Evolutionary conservation across 1,140 invertebrate genomes (phyloP).

Genomic region (Tyrophagus putrescentiae): DNA sequence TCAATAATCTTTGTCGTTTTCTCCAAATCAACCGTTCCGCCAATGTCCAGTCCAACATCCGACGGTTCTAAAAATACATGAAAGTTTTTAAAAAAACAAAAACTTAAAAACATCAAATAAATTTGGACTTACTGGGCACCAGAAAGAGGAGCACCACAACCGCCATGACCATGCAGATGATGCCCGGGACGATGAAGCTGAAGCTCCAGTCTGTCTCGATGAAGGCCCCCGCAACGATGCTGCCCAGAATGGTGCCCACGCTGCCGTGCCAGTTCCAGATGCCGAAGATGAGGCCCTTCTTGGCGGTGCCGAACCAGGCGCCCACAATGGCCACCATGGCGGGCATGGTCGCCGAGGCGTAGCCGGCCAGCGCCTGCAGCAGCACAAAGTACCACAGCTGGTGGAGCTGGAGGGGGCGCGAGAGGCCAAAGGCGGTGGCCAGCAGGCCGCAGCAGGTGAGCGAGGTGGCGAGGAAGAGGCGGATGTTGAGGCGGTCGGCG

Average conservation of each 20-base stretch:
- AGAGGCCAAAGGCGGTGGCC: conserved; percentile 1
- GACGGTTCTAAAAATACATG: neutral
- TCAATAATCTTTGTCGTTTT: neutral
- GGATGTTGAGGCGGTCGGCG: conserved; percentile 19
- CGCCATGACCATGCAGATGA: conserved; percentile 58
- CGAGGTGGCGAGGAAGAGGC: conserved; percentile 17
- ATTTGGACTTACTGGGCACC: conserved; percentile 39
- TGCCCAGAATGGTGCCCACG: conserved; percentile 79
- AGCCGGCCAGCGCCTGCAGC: conserved; percentile 58
- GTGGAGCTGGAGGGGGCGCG: conserved; percentile 10
- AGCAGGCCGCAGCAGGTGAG: conserved; percentile 6
- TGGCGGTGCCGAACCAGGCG: conserved; percentile 84
- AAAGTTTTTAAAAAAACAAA: neutral
- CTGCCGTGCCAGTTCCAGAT: conserved; percentile 91
- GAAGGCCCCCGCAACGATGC: conserved; percentile 60
- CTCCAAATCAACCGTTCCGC: neutral
- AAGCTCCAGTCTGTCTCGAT: conserved; percentile 72
- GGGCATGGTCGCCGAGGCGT: conserved; percentile 78
- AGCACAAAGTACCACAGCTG: conserved; percentile 52
- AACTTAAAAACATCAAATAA: conserved; percentile 51
- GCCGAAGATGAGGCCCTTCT: conserved; percentile 74
- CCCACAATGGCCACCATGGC: conserved; percentile 79
- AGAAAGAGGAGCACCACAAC: conserved; percentile 72
- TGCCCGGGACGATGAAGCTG: conserved; percentile 83
- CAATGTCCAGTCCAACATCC: neutral